These are phyloP conservation scores for Osmoderma eremita DNA, from an alignment of 2,888 invertebrate species.

Conservation along the genomic window DNA sequence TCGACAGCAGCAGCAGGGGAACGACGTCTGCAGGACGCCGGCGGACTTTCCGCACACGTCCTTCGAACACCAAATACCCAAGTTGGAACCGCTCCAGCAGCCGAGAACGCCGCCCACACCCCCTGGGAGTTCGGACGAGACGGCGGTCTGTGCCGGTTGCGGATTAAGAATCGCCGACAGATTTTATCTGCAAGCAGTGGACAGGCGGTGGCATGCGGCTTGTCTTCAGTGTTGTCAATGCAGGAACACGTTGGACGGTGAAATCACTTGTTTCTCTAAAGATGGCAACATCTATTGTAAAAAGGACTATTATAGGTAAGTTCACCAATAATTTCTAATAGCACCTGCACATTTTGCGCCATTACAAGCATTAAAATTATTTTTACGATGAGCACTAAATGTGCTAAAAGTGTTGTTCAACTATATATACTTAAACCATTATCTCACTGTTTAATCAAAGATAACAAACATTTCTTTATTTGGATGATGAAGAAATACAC, in stretches of 20 bases:
- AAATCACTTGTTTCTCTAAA: slow-evolving; percentile 90
- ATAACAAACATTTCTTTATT: too few relatives aligned
- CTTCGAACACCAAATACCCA: slow-evolving; percentile 66
- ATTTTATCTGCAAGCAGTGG: slow-evolving; percentile 91
- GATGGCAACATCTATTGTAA: slow-evolving; percentile 96
- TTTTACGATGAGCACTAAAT: neutral
- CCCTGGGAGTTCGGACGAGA: slow-evolving; percentile 62
- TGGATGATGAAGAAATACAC: too few relatives aligned
- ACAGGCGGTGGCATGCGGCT: slow-evolving; percentile 91
- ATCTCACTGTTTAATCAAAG: too few relatives aligned
- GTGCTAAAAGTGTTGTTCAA: neutral
- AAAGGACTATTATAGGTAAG: slow-evolving; percentile 96
- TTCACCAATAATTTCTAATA: slow-evolving; percentile 22
- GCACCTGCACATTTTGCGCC: neutral
- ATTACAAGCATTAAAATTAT: too few relatives aligned
- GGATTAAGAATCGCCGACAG: slow-evolving; percentile 87
- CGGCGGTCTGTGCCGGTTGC: slow-evolving; percentile 86
- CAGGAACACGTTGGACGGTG: slow-evolving; percentile 87
- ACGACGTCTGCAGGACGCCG: slow-evolving; percentile 54
- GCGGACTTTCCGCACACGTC: slow-evolving; percentile 58
- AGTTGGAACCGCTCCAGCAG: slow-evolving; percentile 67
- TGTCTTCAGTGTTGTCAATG: slow-evolving; percentile 93
- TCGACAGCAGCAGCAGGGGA: slow-evolving; percentile 53
- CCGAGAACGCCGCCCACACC: slow-evolving; percentile 65
- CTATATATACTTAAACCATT: too few relatives aligned